phyloP scores from a whole-genome alignment of 23 tunicate genomes.

The Halocynthia roretzi region DNA sequence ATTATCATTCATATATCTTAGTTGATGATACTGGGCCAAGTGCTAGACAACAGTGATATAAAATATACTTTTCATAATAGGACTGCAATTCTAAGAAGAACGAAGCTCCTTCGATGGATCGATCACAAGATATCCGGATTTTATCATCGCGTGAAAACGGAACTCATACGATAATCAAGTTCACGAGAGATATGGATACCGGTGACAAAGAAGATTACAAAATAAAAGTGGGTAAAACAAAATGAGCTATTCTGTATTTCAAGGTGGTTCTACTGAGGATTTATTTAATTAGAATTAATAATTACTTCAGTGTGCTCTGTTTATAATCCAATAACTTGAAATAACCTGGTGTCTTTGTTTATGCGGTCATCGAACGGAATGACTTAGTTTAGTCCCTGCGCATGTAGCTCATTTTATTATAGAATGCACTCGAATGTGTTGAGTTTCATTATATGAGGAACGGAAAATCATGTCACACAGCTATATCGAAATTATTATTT shows the following conservation, averaged over 20 bases:
- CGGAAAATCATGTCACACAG: no score
- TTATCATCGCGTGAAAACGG: conserved; percentile 2
- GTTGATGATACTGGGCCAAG: no score
- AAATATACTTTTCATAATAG: not conserved
- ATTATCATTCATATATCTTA: no score
- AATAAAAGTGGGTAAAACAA: not conserved
- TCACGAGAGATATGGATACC: conserved; percentile 5
- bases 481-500: not conserved
- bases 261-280: not conserved
- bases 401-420: not conserved
- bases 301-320: no score
- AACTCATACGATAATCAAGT: not conserved
- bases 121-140: not conserved
- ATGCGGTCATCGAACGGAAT: not conserved
- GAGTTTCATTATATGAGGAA: not conserved
- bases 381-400: not conserved
- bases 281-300: no score
- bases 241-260: not conserved
- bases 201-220: conserved; percentile 15
- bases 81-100: conserved; percentile 1
- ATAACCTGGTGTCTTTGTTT: no score
- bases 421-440: not conserved
- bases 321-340: no score
- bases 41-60: no score
- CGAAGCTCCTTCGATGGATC: conserved; percentile 5